Evolutionary conservation across 2,113 vertebrate species (phyloP), one percentile per base, ranked within the genome.

Genomic region (Silurus asotus): DNA sequence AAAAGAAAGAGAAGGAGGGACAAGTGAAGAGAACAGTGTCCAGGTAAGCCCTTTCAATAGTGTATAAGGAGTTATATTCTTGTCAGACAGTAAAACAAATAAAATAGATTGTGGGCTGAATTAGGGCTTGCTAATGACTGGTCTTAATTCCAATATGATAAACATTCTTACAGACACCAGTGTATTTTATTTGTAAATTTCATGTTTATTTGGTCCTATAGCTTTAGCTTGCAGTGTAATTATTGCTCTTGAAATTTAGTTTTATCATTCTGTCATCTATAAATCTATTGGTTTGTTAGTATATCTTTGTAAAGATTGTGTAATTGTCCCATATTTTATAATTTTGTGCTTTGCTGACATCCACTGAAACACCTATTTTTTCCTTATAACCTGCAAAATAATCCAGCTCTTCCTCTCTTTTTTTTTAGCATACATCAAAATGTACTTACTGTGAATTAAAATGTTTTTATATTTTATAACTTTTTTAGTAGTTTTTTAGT

Each of bases 21-120:
- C 82, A 79, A 70, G 69, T 62, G 84, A 48, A 80, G 81, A 89
- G 76, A 28, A 86, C 87, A 84, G 90, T 86, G 82, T 81, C 88
- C 89, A 93, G 93, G 93, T 94, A 83, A 91, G 83, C 64, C 25
- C 10, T 53, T 67, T 65, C 13, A 48, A 5, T 62, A 45, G 51
- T 55, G 11, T n/a, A 51, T 25, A n/a, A 11, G 23, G 23, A 55
- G 23, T 76, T 53, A 76, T 7, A 55, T 76, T 76, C 23, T 49
- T 76, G 72, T 64, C 20, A n/a, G 10, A n/a, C 9, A n/a, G 20
- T 67, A 5, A 67, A 28, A 72, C 9, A n/a, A 8, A 14, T 0
- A 67, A 28, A 72, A 20, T 45, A 19, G 37, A 9, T 48, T 72
- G 37, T 72, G 6, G 15, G 15, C 7, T 17, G 19, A 23, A 45